Evolutionary conservation across 2,797 vertebrate species (phyloP).

Genomic region (Carduelis carduelis): DNA sequence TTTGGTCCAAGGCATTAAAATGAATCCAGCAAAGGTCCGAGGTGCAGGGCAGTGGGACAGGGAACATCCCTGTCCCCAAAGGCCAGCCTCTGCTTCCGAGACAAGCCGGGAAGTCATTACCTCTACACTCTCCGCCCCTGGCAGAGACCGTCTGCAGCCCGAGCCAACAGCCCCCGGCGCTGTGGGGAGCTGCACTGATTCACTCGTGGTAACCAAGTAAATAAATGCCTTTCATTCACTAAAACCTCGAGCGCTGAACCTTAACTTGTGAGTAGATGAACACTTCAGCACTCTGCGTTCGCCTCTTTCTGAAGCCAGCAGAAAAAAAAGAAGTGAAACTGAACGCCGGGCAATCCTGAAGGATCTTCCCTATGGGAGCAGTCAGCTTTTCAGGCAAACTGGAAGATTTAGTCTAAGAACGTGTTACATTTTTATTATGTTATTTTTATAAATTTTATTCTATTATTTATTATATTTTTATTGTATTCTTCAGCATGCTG

Average conservation of each 20-base stretch:
- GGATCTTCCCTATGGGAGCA: background rate
- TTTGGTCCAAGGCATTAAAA: background rate
- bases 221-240: background rate
- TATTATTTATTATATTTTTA: background rate
- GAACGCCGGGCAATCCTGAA: background rate
- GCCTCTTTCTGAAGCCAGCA: background rate
- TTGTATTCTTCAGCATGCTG: background rate
- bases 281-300: background rate
- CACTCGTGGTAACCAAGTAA: background rate
- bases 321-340: background rate
- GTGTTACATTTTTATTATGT: fast-evolving
- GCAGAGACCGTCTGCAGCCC: background rate
- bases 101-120: background rate
- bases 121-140: background rate
- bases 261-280: fast-evolving
- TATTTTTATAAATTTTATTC: background rate
- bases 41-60: background rate
- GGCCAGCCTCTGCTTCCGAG: background rate
- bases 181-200: background rate
- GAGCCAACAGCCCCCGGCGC: background rate
- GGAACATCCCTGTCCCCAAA: background rate
- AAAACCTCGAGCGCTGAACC: background rate
- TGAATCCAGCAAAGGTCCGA: fast-evolving
- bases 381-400: background rate
- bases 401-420: fast-evolving